Conservation (phyloP, 2,113 vertebrate genomes). For the Eptesicus fuscus region DNA sequence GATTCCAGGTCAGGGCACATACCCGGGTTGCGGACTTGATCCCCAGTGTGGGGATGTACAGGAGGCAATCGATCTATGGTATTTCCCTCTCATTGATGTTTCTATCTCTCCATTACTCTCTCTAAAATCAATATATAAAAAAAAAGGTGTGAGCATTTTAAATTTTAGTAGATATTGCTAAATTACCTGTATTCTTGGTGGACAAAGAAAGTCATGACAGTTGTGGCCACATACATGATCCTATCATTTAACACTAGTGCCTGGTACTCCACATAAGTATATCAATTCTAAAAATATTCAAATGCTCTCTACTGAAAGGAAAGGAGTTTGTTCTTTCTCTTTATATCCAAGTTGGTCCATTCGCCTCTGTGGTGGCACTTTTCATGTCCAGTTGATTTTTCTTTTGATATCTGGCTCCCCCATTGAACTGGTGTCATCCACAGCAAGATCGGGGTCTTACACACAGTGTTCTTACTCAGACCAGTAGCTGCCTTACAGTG, state of each 20-base stretch:
- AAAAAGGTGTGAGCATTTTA: background rate
- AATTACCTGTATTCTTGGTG: background rate
- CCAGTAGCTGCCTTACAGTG: too few relatives aligned
- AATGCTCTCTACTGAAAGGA: background rate
- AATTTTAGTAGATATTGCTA: background rate
- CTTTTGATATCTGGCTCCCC: background rate
- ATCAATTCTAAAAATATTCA: background rate
- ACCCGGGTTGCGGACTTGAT: too few relatives aligned
- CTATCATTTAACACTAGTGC: background rate
- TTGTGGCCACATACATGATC: accelerated
- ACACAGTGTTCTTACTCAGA: background rate
- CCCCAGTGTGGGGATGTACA: too few relatives aligned
- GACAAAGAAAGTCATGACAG: background rate
- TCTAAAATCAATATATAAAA: too few relatives aligned
- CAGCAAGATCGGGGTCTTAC: background rate
- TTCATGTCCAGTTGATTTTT: background rate
- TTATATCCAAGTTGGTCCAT: background rate
- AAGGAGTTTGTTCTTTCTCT: background rate
- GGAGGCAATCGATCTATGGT: too few relatives aligned
- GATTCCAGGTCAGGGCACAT: too few relatives aligned
- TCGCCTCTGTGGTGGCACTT: background rate
- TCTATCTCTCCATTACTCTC: too few relatives aligned
- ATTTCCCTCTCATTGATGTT: too few relatives aligned
- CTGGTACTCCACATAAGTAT: background rate
- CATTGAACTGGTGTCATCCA: background rate